Base-by-base conservation (phyloP, 2,888 invertebrate species). In the Oligia fasciuncula region DNA sequence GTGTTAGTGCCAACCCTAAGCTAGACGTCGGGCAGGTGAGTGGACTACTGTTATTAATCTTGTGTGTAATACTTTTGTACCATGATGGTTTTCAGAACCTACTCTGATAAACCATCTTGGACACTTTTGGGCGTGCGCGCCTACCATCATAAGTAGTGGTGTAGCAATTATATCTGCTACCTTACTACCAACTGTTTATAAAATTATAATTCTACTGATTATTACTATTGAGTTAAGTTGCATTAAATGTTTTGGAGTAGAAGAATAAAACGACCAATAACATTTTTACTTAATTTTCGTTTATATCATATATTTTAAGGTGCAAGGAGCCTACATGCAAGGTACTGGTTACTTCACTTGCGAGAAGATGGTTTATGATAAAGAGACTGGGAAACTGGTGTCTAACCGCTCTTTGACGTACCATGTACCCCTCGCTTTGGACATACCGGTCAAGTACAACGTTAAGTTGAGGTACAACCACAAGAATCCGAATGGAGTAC, bases 311-410 rank as follows among this genome's bases (percentile, higher is more conserved):
- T 14, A 29, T 73, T 87, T 91, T 13, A 57, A 97, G 97, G 97
- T 98, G 11, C 98, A 98, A 95, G 98, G 98, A 0, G 98, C 98
- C 0, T 98, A 98, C 90, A 91, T 98, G 0, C 98, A 98, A 97
- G 98, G 96, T 70, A 92, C 95, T 3, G 98, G 98, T 11, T 98
- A 98, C 91, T 98, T 97, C 95, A 97, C 98, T 0, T 96, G 96
- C 0, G 98, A 98, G 93, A 97, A 98, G 87, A 90, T 98, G 67
- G 94, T 97, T 0, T 98, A 97, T 89, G 97, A 98, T 89, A 92
- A 96, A 29, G 87, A 91, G 13, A 97, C 97, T 4, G 98, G 98
- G 0, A 95, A 96, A 88, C 93, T 98, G n/a, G 91, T 98, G 4
- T 98, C 98, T 8, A 97, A 98, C 89, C 96, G 98, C 70, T 98